Evolutionary conservation across 2,113 vertebrate genomes (phyloP).

Genomic region (Callaeas wilsoni): DNA sequence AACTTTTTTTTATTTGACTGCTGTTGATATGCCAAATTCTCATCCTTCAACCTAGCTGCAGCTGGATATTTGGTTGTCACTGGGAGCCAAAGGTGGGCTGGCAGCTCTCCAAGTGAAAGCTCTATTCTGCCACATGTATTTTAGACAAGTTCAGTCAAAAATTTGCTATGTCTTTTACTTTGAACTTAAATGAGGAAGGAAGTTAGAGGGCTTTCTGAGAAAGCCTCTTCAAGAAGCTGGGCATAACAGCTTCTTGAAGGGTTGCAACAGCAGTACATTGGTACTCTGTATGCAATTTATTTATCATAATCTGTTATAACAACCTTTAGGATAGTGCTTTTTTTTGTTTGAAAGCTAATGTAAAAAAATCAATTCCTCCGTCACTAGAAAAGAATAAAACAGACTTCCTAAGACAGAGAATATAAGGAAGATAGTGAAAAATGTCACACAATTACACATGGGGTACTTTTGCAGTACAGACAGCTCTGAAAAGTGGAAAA

Average conservation of each 20-base stretch:
- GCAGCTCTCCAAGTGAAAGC: background rate
- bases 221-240: background rate
- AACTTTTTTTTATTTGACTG: background rate
- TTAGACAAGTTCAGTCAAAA: background rate
- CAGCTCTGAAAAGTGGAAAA: background rate
- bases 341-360: background rate
- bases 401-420: background rate
- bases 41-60: background rate
- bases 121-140: background rate
- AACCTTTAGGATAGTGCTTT: background rate
- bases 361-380: background rate
- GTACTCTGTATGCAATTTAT: background rate
- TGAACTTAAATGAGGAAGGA: background rate
- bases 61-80: background rate
- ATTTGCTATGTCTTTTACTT: background rate
- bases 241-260: background rate
- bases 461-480: background rate
- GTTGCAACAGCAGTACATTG: background rate
- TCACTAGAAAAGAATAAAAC: background rate
- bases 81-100: background rate
- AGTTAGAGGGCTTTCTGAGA: background rate
- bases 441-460: background rate
- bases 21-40: background rate
- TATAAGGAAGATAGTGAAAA: background rate
- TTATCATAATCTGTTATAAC: background rate